phyloP scores from a whole-genome alignment of 2,888 invertebrate genomes.

The Orthosia cruda region DNA sequence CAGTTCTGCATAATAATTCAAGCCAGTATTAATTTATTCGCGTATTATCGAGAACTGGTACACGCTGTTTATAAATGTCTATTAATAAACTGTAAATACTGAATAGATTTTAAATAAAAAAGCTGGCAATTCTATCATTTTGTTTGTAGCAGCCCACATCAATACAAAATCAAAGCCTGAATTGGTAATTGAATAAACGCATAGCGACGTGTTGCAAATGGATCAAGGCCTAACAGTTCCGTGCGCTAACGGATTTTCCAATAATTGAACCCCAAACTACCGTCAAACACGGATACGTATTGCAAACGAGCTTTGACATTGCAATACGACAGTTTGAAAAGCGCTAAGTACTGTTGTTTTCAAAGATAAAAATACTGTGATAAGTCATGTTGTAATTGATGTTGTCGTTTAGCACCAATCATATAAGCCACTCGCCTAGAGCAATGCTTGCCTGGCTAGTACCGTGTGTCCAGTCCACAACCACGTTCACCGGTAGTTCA shows the following conservation, averaged over 20 bases:
- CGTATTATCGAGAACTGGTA: constrained; percentile 67
- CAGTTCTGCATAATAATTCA: constrained; percentile 75
- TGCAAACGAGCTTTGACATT: constrained; percentile 48
- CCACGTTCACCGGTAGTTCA: constrained; percentile 50
- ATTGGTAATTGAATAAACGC: constrained; percentile 65
- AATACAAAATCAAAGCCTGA: constrained; percentile 58
- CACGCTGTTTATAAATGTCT: constrained; percentile 48
- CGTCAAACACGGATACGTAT: constrained; percentile 49
- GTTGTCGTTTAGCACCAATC: constrained; percentile 31
- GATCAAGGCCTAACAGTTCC: constrained; percentile 69
- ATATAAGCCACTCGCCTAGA: constrained; percentile 31
- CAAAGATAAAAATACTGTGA: constrained; percentile 17
- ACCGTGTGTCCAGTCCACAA: not conserved
- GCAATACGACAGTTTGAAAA: constrained; percentile 47
- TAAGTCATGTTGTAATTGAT: constrained; percentile 30
- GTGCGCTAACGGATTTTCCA: constrained; percentile 77
- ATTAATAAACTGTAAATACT: constrained; percentile 42
- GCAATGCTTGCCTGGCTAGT: constrained; percentile 10
- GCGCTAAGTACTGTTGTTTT: constrained; percentile 3
- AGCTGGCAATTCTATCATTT: constrained; percentile 3
- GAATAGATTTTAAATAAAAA: constrained; percentile 25
- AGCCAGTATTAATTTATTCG: constrained; percentile 73
- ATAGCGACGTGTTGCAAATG: constrained; percentile 70
- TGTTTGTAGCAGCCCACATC: constrained; percentile 14
- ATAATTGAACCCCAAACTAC: constrained; percentile 79